Evolutionary conservation across 2,888 invertebrate species (phyloP).

Genomic region (Drosophila vallismaia): DNA sequence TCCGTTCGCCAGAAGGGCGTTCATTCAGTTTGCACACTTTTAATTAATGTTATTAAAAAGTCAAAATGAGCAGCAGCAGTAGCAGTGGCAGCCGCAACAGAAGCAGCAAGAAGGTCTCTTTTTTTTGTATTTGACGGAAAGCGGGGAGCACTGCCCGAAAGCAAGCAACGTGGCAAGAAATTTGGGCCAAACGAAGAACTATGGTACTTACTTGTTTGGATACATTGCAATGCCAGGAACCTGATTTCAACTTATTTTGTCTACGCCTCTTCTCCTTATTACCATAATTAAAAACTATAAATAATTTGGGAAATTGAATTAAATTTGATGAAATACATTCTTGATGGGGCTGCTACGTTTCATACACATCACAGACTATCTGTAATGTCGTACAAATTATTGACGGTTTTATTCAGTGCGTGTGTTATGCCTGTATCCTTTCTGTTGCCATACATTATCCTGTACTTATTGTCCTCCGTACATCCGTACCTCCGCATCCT

Average conservation of each 20-base stretch:
- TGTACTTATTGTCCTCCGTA: background rate
- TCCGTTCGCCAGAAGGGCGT: constrained; percentile 11
- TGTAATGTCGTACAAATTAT: background rate
- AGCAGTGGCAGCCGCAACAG: constrained; percentile 10
- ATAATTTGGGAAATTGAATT: background rate
- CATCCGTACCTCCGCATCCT: background rate
- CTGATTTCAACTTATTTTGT: background rate
- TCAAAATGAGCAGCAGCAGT: constrained; percentile 45
- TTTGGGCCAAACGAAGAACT: background rate
- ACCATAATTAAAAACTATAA: background rate
- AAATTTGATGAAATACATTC: background rate
- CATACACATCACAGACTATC: background rate
- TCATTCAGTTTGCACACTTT: constrained; percentile 55
- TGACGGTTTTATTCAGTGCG: background rate
- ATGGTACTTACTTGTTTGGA: background rate
- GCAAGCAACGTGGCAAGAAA: background rate
- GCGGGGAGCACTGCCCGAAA: background rate
- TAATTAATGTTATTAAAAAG: constrained; percentile 64
- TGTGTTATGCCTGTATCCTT: background rate
- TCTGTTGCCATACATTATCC: background rate
- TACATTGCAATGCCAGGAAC: too few relatives aligned
- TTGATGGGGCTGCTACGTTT: background rate
- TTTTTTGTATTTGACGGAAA: background rate
- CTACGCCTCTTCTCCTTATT: background rate
- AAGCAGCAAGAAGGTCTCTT: background rate